Evolutionary conservation across 1,140 invertebrate genomes (phyloP).

Genomic region (Spodoptera litura): DNA sequence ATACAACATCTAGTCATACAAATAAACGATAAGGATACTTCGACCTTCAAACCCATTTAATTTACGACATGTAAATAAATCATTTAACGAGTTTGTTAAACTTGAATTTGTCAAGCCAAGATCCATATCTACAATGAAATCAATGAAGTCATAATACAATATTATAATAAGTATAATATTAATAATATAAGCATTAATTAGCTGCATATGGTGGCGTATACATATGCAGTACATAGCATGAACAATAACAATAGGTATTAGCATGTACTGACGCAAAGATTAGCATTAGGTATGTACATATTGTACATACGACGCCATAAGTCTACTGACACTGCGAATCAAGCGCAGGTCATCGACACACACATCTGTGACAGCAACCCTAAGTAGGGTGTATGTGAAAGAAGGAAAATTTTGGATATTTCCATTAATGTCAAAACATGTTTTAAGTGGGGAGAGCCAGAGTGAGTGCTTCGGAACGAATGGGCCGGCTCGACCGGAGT

Average conservation of each 20-base stretch:
- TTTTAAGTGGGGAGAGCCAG: too few species aligned
- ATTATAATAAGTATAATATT: conserved; percentile 27
- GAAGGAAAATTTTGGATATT: background rate
- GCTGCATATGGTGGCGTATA: conserved; percentile 28
- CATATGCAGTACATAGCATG: conserved; percentile 26
- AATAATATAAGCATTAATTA: conserved; percentile 20
- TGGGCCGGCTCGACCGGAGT: too few species aligned
- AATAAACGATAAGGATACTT: too few species aligned
- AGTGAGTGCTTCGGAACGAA: too few species aligned
- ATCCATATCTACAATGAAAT: conserved; percentile 1
- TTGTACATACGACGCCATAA: conserved; percentile 18
- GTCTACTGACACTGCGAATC: conserved; percentile 31
- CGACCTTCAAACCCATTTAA: too few species aligned
- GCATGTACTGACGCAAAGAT: conserved; percentile 43
- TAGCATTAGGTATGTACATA: conserved; percentile 21
- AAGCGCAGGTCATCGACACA: conserved; percentile 51
- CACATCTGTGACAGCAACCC: conserved; percentile 37
- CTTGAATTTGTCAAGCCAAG: background rate
- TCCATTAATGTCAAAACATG: background rate
- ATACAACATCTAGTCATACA: too few species aligned
- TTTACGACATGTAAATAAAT: too few species aligned
- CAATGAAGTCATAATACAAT: conserved; percentile 12
- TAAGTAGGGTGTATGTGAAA: background rate
- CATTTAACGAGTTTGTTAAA: background rate
- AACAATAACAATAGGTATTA: conserved; percentile 40